Base-by-base conservation (phyloP, 2,888 invertebrate genomes). In the Drosophila percnosoma region DNA sequence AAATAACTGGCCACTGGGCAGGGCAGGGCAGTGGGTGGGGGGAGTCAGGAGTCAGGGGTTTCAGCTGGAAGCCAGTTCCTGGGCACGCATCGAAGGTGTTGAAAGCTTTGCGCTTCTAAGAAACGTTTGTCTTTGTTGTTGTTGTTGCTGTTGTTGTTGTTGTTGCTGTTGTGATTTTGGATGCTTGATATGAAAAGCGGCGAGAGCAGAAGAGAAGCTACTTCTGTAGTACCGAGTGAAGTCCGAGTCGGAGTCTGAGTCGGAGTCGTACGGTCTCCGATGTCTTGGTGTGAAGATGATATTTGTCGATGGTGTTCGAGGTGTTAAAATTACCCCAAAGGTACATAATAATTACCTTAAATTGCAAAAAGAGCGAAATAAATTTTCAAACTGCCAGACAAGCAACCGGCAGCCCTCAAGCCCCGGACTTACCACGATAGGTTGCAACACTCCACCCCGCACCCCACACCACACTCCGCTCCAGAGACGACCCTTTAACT, bases 291-390 rank as follows among this genome's bases (percentile, higher is more conserved):
- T 63, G 71, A 76, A 83, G 86, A 89, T 91, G 89, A 89, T 91
- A 91, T 91, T 92, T 92, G 90, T 82, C 89, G 91, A 90, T 90
- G 92, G 90, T 90, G 91, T 92, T 63, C 89, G 92, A 92, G 92
- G 92, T 92, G 92, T 92, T 92, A 92, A 92, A 92, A 92, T 92
- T 92, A 92, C 92, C 92, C 92, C 91, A 90, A 89, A 91, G 92
- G 90, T 91, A 91, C 92, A 92, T 92, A 92, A 92, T 92, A 92
- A 92, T 92, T 92, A 92, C 92, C 92, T 90, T 91, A 92, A 91
- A 91, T 91, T 92, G 92, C 91, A 87, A 90, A 91, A 91, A 91
- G 91, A 91, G 87, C 87, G 89, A 91, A 91, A 91, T 91, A 91
- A 91, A 91, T 91, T 91, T 91, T 90, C 71, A 84, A 84, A 75